A percentile compares a stretch with the other conserved stretches of the same genome.
phyloP scores from a whole-genome alignment of 2,888 invertebrate genomes.

The Erpobdella octoculata region DNA sequence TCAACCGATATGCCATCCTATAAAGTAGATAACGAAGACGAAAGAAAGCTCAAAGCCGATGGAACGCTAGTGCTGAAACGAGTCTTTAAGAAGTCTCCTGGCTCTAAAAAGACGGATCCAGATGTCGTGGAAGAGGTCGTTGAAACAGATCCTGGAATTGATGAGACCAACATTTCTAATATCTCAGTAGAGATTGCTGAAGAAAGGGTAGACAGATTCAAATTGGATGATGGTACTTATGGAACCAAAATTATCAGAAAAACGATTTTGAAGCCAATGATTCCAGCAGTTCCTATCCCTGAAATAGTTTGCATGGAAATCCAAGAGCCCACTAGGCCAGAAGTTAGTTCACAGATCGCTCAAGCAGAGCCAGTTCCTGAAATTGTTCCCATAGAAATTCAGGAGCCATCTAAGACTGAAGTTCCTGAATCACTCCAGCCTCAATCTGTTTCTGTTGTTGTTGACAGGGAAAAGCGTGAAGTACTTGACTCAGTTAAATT shows the following conservation, averaged over 20 bases:
- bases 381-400: no score
- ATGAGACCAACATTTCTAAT: background rate
- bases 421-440: no score
- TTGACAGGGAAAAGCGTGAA: no score
- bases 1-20: conserved; percentile 11
- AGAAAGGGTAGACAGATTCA: background rate
- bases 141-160: background rate
- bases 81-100: conserved; percentile 10
- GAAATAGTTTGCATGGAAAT: no score
- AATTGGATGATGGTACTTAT: background rate
- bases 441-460: no score
- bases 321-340: no score
- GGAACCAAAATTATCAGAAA: background rate
- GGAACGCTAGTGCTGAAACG: conserved; percentile 3
- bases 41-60: background rate
- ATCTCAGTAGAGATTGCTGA: background rate
- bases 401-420: no score
- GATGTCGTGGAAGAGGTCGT: conserved; percentile 19
- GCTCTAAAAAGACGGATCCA: background rate
- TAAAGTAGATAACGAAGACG: background rate
- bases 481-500: no score
- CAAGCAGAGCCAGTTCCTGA: no score
- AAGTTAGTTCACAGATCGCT: no score
- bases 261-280: background rate
- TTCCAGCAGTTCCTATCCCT: background rate